Base-by-base conservation (phyloP, 2,113 vertebrate genomes). In the Prionailurus bengalensis region DNA sequence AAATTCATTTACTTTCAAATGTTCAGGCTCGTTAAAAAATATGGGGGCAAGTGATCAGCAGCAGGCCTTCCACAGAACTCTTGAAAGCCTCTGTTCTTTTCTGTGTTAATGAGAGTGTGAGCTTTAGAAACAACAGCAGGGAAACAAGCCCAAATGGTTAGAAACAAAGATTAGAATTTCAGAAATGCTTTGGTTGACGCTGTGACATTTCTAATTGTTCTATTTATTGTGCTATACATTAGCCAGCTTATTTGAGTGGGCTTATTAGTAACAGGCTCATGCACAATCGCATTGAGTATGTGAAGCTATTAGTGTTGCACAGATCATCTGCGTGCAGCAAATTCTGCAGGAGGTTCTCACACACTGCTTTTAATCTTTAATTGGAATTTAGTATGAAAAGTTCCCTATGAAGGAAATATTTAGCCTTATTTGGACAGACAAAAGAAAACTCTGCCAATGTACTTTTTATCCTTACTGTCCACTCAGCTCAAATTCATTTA, bases 131-230 rank as follows among this genome's bases (percentile, higher is more conserved):
- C 11, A 82, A 33, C 29, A 89, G 21, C 58, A 86, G 33, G 39
- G 36, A 94, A 91, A 85, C 9, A 94, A 89, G 25, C 6, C 51
- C 74, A 94, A 91, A 68, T 39, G 83, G 42, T 66, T 79, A 97
- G 93, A 96, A 95, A 16, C 82, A 91, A 98, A 98, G 88, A 94
- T 90, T 97, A 89, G 7, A 94, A 83, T 74, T 42, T 93, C 94
- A 82, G 61, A 58, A 91, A 45, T 87, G 88, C 66, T 61, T 95
- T 65, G 45, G 5, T 87, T 98, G 96, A 86, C n/a, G 89, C 58
- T 96, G 63, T 96, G 91, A 88, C 65, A 58, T 81, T 92, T 97
- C 21, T 97, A 78, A 91, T 97, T 98, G 36, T 97, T 97, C 81
- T 95, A 51, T 79, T 97, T 92, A 91, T 95, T 74, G 2, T 96